Base-by-base conservation (phyloP, 2,888 invertebrate species). In the Drosophila kambysellisi region DNA sequence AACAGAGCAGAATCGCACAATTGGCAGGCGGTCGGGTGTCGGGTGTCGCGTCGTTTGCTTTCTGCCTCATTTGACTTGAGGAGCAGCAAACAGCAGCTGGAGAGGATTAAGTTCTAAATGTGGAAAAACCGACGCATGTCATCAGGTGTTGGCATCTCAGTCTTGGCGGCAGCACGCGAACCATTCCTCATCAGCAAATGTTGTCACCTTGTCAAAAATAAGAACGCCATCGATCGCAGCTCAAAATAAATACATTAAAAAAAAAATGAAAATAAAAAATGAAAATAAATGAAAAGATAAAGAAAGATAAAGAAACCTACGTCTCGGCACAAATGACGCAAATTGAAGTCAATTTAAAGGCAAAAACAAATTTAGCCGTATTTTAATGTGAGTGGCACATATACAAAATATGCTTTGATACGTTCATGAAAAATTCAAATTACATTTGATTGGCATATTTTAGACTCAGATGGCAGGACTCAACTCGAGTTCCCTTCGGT, bases 191-290 rank as follows among this genome's bases (percentile, higher is more conserved):
- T 59, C 58, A 46, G 43, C 20, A 54, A 43, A 51, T 58, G 52
- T 51, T 74, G 70, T 61, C 74, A 75, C 53, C 20, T 61, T 81
- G 74, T 63, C 83, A 81, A 63, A 81, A 76, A 82, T 84, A 79
- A 57, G 57, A 66, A 58, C 53, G 64, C 60, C 60, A 68, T 74
- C 83, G 71, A 81, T 71, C 57, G 59, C 60, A 67, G 30, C 53
- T 46, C 50, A 52, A 67, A 43, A 58, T 58, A 62, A 17, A 30
- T 29, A 51, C 29, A 30, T 30, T 17, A 8, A 15, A 17, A 50
- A 43, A 25, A n/a, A 25, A 25, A 25, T 25, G 20, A 25, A 25
- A 25, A 25, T 25, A 25, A 30, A 11, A 25, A 25, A 25, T 25
- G 20, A 25, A 25, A 25, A 25, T 25, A 25, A 30, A 11, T 4